Evolutionary conservation across 1,140 invertebrate species (phyloP), one percentile per base, ranked within the genome.

Genomic region (Uloborus diversus): DNA sequence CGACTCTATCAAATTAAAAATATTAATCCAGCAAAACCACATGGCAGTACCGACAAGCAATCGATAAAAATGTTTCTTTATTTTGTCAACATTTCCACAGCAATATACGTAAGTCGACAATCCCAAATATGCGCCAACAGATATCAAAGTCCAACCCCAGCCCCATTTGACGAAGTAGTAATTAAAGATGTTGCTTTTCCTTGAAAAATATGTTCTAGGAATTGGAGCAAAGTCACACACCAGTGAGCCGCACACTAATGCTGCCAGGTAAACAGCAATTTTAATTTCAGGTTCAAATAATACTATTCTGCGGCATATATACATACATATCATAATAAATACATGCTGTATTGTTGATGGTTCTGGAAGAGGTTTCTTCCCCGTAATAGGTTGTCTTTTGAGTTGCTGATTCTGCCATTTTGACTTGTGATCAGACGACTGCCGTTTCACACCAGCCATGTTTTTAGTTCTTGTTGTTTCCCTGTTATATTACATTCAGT

Each of bases 121-220:
- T 2, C 91, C 86, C 17, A 97, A 88, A 88, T 95, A 98, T 14
- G 92, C 91, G 14, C 92, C 87, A 0, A 92, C 89, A 25, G 94
- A 86, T 17, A 92, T 85, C 65, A 97, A 85, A 28, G 96, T 93
- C 96, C 96, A 98, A 73, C 93, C 95, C 96, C 96, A 99, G 59
- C 94, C 95, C 84, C 96, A 91, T 86, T 98, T 98, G 0, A 98
- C 95, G 87, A 98, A 98, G 85, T 94, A 96, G 80, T 91, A 88
- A 87, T 99, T 99, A 17, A 98, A 91, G 33, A 96, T 84, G 86
- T 97, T 98, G 81, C 93, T 91, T 79, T 94, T 96, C 84, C 92
- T 88, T 0, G 91, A 70, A 88, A 94, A 57, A 86, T 76, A 76
- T 76, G 47, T 9, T 53, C 57, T 49, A 35, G 76, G 68, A 23